A percentile compares a stretch with the other conserved stretches of the same genome.
These are phyloP conservation scores for Macrosiphum euphorbiae DNA, from an alignment of 2,888 invertebrate species.

Conservation along the genomic window DNA sequence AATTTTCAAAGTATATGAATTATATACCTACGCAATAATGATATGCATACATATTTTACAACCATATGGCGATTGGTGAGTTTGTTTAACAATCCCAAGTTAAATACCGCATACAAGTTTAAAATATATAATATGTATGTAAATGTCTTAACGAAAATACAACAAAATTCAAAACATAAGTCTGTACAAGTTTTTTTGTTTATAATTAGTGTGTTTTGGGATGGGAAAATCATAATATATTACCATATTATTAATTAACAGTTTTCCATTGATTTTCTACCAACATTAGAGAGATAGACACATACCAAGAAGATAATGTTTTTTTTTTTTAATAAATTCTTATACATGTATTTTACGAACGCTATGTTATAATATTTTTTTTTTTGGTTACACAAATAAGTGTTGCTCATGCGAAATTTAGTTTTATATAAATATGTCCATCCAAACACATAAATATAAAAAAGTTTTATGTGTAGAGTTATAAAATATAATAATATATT, in stretches of 20 bases:
- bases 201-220: not conserved
- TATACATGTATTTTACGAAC: not conserved
- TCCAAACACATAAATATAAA: conserved; percentile 31
- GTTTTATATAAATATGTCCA: not conserved
- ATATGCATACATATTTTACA: not conserved
- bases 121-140: not conserved
- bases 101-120: not conserved
- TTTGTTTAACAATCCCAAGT: not conserved
- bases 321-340: not conserved
- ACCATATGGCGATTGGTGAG: not conserved
- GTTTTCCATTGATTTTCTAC: not conserved
- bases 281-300: too few relatives aligned
- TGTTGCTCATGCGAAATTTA: conserved; percentile 9
- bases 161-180: not conserved
- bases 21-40: not conserved
- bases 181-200: too few relatives aligned
- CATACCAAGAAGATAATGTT: too few relatives aligned
- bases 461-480: not conserved
- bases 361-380: not conserved
- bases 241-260: not conserved
- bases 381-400: not conserved
- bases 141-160: not conserved
- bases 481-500: conserved; percentile 28
- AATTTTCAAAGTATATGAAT: not conserved
- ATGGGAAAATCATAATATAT: not conserved